Conservation (phyloP, 2,113 vertebrate genomes). For the Phyllostomus discolor region DNA sequence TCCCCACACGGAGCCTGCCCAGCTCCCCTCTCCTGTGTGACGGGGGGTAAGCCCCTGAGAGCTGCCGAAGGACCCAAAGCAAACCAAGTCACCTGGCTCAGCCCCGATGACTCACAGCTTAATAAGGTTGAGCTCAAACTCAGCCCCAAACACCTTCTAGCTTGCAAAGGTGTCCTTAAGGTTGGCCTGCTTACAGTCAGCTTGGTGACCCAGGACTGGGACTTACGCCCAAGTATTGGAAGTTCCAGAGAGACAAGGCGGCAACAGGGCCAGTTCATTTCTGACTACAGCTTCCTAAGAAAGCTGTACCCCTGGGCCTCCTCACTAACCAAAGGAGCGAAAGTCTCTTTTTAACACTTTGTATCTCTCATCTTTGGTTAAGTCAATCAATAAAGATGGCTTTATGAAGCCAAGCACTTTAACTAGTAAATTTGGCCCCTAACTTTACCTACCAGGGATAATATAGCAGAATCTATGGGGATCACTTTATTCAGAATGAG, state of each 20-base stretch:
- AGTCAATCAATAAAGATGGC: conserved; percentile 20
- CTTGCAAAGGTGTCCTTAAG: background rate
- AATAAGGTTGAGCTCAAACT: background rate
- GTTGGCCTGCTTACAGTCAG: background rate
- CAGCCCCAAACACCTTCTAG: background rate
- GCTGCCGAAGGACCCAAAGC: background rate
- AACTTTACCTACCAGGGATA: background rate
- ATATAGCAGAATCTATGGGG: background rate
- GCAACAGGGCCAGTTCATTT: background rate
- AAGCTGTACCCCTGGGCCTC: background rate
- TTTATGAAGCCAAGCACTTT: background rate
- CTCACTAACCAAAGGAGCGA: background rate
- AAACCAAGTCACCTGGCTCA: background rate
- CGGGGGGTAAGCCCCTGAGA: background rate
- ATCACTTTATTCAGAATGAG: conserved; percentile 14
- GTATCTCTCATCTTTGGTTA: conserved; percentile 22
- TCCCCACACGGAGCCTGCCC: background rate
- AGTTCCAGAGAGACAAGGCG: background rate
- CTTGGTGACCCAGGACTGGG: conserved; percentile 14
- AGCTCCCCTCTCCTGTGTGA: background rate
- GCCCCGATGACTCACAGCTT: background rate
- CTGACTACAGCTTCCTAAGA: background rate
- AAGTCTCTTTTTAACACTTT: background rate
- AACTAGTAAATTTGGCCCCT: background rate
- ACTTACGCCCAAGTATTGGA: background rate